Conservation (phyloP, 2,113 vertebrate species). For the Copsychus sechellarum region DNA sequence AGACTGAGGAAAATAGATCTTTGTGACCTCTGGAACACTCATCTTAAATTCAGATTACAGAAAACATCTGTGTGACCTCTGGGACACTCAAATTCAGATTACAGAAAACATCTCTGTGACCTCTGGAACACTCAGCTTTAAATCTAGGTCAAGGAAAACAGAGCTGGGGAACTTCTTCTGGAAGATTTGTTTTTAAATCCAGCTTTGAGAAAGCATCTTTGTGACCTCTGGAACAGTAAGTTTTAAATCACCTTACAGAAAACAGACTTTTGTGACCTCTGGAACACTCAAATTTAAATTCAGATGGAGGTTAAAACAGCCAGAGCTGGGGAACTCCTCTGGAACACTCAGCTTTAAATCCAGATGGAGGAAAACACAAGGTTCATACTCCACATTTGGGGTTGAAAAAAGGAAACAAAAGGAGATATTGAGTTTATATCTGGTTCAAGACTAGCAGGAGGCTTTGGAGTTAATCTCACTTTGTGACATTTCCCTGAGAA, state of each 20-base stretch:
- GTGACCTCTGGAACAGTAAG: not conserved
- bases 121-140: too few relatives aligned
- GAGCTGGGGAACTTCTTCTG: not conserved
- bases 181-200: not conserved
- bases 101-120: too few relatives aligned
- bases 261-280: not conserved
- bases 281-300: too few relatives aligned
- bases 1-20: too few relatives aligned
- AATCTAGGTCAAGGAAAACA: not conserved
- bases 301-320: not conserved
- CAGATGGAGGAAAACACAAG: not conserved
- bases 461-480: not conserved
- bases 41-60: too few relatives aligned
- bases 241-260: not conserved
- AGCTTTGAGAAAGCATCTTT: not conserved
- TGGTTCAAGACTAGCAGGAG: accelerated
- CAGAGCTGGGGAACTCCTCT: not conserved
- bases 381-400: accelerated
- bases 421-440: accelerated
- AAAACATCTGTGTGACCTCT: too few relatives aligned
- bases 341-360: not conserved
- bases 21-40: not conserved
- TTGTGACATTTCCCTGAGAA: not conserved
- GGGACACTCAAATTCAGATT: too few relatives aligned
- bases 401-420: not conserved